These are phyloP conservation scores for Galerucella nymphaeae DNA, from an alignment of 2,888 invertebrate genomes.

Conservation along the genomic window DNA sequence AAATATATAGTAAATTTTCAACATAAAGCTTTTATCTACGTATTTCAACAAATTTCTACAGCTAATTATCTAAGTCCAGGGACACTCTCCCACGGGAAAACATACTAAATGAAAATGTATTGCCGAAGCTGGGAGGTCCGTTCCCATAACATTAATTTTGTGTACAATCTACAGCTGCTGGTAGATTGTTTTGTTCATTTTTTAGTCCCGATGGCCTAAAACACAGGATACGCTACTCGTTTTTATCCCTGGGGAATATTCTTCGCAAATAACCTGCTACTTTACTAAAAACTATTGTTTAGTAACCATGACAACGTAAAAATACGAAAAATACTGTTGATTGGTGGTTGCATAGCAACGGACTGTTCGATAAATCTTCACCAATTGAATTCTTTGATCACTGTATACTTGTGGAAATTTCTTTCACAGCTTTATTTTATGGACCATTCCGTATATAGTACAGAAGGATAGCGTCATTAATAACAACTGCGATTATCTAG, in stretches of 20 bases:
- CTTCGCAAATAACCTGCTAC: background rate
- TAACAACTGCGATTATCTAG: too few species aligned
- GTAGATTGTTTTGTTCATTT: conserved; percentile 13
- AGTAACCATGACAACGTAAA: too few species aligned
- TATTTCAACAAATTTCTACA: conserved; percentile 10
- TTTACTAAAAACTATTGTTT: too few species aligned
- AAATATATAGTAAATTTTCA: background rate
- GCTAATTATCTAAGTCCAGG: conserved; percentile 4
- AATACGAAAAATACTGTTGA: too few species aligned
- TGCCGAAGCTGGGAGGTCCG: conserved; percentile 18
- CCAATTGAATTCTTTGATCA: too few species aligned
- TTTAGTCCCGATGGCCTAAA: conserved; percentile 14
- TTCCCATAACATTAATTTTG: conserved; percentile 33
- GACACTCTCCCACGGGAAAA: conserved; percentile 25
- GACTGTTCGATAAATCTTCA: too few species aligned
- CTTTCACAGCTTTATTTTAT: too few species aligned
- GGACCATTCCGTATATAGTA: too few species aligned
- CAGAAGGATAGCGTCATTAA: too few species aligned
- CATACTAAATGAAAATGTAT: conserved; percentile 36
- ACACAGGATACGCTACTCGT: background rate
- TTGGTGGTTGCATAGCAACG: too few species aligned
- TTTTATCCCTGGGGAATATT: background rate
- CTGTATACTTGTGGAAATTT: too few species aligned
- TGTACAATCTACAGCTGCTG: conserved; percentile 18
- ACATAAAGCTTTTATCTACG: background rate